Base-by-base conservation (phyloP, 1,140 invertebrate species). In the Bombus cullumanus region DNA sequence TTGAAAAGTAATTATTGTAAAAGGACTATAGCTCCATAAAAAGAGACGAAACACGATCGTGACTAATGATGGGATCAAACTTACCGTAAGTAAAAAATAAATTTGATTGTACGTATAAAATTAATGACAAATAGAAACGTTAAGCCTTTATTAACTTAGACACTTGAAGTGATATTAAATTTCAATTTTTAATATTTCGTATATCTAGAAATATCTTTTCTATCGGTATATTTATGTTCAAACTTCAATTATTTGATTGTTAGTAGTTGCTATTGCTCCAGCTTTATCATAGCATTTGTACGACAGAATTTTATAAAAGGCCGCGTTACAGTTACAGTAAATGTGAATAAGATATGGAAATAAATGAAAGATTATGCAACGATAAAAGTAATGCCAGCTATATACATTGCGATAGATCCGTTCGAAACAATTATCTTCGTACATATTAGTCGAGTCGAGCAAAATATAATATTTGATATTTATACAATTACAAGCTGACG, bases 21-120 rank as follows among this genome's bases (percentile, higher is more conserved):
- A 31, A 25, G 34, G 28, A 18, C 13, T 43, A 2, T 22, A 34
- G 34, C n/a, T 15, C 34, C 37, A 22, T 53, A 28, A 12, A 39
- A 69, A 39, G 15, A 25, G 22, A 39, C 68, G n/a, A 81, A 53
- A 37, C 39, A 34, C n/a, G 53, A 37, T 64, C n/a, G 57, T 22
- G 28, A 74, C n/a, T 53, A 64, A 37, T 34, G 81, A 76, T 76
- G 81, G 72, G 73, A 66, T 83, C 81, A 64, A 59, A n/a, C 34
- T 43, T 74, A 47, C 39, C 69, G 22, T 39, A 37, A 43, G 53
- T 64, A 74, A 28, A 8, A 62, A 28, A 53, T 6, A 31, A 81
- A 62, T 39, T 9, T 43, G 22, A 28, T 72, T 68, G 8, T 37
- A 39, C 34, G 18, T 37, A 68, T 34, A 9, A 25, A 10, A 12